phyloP scores from a whole-genome alignment of 2,797 vertebrate genomes.

The Sebastes itinus region DNA sequence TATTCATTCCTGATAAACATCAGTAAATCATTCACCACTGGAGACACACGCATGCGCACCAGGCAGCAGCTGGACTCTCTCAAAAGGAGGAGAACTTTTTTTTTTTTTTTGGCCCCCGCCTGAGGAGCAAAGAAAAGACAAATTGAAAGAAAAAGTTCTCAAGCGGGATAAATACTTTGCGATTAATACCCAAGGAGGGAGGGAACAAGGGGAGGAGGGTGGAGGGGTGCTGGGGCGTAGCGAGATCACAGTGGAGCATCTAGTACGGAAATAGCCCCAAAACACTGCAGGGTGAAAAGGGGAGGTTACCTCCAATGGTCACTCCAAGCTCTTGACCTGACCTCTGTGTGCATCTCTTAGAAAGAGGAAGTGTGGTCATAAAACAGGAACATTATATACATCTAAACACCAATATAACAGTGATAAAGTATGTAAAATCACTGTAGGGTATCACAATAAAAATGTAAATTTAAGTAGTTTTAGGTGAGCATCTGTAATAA shows the following conservation, averaged over 20 bases:
- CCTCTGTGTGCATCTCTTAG: constrained; percentile 31
- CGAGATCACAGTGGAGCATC: constrained; percentile 73
- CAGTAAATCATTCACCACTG: constrained; percentile 98
- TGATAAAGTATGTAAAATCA: neutral
- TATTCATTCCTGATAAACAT: constrained; percentile 99
- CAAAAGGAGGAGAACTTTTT: constrained; percentile 87
- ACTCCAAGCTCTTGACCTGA: constrained; percentile 53
- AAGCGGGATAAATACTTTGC: constrained; percentile 77
- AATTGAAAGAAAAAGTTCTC: constrained; percentile 82
- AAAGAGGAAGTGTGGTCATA: constrained; percentile 10
- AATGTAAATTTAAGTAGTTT: neutral
- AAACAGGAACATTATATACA: neutral
- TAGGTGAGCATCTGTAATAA: neutral
- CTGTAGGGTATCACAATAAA: neutral
- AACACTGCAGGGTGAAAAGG: constrained; percentile 42
- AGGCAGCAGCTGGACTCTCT: constrained; percentile 83
- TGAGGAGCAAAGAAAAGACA: constrained; percentile 72
- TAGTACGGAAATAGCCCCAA: constrained; percentile 27
- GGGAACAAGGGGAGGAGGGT: constrained; percentile 23
- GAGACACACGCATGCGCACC: constrained; percentile 95
- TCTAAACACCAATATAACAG: neutral
- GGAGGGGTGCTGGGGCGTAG: constrained; percentile 68
- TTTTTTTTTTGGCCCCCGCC: constrained; percentile 49
- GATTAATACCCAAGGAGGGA: constrained; percentile 69
- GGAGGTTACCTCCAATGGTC: constrained; percentile 35